phyloP scores from a whole-genome alignment of 2,113 vertebrate species.

The Fulica atra region DNA sequence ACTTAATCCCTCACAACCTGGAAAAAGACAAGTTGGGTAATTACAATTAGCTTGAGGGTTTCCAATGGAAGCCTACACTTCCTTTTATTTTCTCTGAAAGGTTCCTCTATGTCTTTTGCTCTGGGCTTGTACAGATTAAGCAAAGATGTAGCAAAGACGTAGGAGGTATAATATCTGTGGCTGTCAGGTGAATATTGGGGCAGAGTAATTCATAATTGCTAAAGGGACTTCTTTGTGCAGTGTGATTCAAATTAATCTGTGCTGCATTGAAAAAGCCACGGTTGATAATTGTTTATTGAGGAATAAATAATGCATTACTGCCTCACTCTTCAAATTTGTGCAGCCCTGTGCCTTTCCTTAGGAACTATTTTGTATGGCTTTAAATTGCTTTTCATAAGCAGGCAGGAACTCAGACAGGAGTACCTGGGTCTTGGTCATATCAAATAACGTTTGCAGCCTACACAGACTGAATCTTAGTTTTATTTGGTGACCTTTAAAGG shows the following conservation, averaged over 20 bases:
- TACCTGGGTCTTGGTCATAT: background rate
- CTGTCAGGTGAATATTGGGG: background rate
- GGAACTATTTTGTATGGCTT: background rate
- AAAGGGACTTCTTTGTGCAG: background rate
- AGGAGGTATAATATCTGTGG: background rate
- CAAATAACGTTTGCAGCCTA: background rate
- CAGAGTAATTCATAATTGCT: background rate
- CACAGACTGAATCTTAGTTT: background rate
- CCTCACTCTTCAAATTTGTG: background rate
- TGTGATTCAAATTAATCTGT: background rate
- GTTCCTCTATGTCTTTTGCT: background rate
- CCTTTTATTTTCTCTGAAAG: background rate
- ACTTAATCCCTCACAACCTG: background rate
- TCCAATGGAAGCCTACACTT: background rate
- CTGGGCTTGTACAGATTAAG: background rate
- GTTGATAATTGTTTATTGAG: background rate
- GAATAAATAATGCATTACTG: background rate
- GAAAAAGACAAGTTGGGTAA: background rate
- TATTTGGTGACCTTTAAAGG: background rate
- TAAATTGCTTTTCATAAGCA: background rate
- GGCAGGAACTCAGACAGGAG: background rate
- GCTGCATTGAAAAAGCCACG: background rate
- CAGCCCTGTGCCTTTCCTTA: background rate
- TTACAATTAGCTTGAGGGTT: background rate
- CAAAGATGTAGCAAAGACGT: background rate